These are phyloP conservation scores for Papilio gigon DNA, from an alignment of 2,888 invertebrate species.

Conservation along the genomic window DNA sequence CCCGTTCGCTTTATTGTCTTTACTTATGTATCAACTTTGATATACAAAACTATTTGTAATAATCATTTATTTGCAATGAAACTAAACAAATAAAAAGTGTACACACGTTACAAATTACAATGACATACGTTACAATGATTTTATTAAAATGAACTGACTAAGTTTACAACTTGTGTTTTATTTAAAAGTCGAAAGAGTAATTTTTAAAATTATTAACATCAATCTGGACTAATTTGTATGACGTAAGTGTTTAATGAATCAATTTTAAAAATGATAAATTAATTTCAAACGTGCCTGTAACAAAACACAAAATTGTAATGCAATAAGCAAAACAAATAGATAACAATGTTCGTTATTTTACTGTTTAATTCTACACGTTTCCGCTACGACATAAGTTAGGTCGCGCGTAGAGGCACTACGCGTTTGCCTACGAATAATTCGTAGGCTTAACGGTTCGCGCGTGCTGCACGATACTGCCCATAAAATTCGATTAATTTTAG, in stretches of 20 bases:
- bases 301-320: too few relatives aligned
- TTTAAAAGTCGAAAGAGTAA: too few relatives aligned
- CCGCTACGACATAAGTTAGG: conserved; percentile 37
- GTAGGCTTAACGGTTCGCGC: conserved; percentile 42
- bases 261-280: too few relatives aligned
- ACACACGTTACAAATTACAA: too few relatives aligned
- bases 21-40: neutral
- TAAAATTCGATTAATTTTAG: conserved; percentile 41
- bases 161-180: too few relatives aligned
- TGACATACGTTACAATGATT: too few relatives aligned
- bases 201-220: too few relatives aligned
- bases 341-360: conserved; percentile 27
- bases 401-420: conserved; percentile 41
- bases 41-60: neutral
- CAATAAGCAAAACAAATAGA: conserved; percentile 6
- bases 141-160: too few relatives aligned
- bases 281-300: too few relatives aligned
- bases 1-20: conserved; percentile 26
- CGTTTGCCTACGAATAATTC: conserved; percentile 42
- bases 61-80: neutral
- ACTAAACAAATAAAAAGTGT: too few relatives aligned
- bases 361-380: conserved; percentile 38
- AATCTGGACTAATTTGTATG: too few relatives aligned
- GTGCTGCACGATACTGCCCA: conserved; percentile 36
- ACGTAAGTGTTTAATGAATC: too few relatives aligned